phyloP scores from a whole-genome alignment of 1,140 invertebrate species.

The Pantala flavescens region DNA sequence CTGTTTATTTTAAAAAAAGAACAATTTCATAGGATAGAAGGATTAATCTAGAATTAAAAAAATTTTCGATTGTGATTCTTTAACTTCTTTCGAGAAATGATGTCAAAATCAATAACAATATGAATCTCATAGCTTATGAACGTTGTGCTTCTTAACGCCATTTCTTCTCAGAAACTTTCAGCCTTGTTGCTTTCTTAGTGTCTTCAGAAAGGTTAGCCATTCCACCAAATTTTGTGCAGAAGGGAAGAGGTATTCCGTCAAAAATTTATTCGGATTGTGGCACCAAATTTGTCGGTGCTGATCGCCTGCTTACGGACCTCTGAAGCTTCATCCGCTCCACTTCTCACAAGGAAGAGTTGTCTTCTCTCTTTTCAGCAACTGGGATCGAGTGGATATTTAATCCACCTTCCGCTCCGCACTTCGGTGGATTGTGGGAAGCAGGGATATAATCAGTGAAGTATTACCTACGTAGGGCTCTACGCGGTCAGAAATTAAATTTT shows the following conservation, averaged over 20 bases:
- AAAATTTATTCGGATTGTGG: slow-evolving; percentile 32
- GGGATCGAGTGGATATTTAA: background rate
- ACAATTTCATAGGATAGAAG: too few species aligned
- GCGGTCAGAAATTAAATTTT: too few species aligned
- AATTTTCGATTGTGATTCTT: too few species aligned
- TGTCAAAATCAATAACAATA: too few species aligned
- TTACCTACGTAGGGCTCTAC: too few species aligned
- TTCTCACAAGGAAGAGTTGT: background rate
- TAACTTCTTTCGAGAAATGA: too few species aligned
- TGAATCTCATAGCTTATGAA: too few species aligned
- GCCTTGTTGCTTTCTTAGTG: slow-evolving; percentile 55
- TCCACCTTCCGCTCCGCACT: too few species aligned
- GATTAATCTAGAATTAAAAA: too few species aligned
- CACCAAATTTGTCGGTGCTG: slow-evolving; percentile 31
- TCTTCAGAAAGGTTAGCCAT: slow-evolving; percentile 40
- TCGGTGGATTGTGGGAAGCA: background rate
- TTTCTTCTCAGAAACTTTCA: slow-evolving; percentile 45
- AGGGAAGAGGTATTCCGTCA: slow-evolving; percentile 30
- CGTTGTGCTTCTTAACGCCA: background rate
- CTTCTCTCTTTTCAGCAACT: background rate
- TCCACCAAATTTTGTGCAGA: slow-evolving; percentile 67
- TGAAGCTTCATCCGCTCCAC: background rate
- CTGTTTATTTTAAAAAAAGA: too few species aligned
- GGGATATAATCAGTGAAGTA: background rate
- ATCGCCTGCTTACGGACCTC: background rate